These are phyloP conservation scores for Batillaria attramentaria DNA, from an alignment of 1,140 invertebrate genomes.

Conservation along the genomic window DNA sequence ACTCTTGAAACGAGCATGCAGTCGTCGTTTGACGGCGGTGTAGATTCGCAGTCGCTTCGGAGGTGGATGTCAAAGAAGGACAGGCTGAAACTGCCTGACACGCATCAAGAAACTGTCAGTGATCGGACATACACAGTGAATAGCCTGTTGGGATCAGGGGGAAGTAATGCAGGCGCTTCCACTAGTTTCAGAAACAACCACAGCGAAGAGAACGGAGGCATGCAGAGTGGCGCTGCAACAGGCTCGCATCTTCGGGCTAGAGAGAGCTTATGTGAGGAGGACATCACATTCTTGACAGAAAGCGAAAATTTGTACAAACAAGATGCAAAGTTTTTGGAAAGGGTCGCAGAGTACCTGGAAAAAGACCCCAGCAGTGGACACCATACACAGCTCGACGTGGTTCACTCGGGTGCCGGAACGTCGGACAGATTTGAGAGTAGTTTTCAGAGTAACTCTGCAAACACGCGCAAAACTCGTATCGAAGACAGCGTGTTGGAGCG, in stretches of 20 bases:
- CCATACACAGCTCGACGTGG: background rate
- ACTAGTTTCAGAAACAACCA: background rate
- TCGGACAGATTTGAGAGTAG: too few relatives aligned
- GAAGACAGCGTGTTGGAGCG: slow-evolving; percentile 21
- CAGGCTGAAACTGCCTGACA: background rate
- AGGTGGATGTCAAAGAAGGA: background rate
- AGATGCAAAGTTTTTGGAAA: slow-evolving; percentile 18
- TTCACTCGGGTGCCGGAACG: background rate
- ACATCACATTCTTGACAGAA: background rate
- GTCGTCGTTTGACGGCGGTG: background rate
- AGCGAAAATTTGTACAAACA: background rate
- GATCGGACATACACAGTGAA: background rate
- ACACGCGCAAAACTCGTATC: slow-evolving; percentile 17
- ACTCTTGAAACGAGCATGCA: slow-evolving; percentile 34
- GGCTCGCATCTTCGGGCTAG: too few relatives aligned
- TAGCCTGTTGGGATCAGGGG: background rate
- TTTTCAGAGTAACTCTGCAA: background rate
- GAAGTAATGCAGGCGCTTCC: background rate
- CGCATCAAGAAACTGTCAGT: background rate
- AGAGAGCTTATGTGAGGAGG: background rate
- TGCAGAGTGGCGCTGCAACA: too few relatives aligned
- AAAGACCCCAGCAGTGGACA: slow-evolving; percentile 23
- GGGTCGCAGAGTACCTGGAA: slow-evolving; percentile 27
- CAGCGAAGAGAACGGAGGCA: background rate
- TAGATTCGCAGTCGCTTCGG: background rate